These are phyloP conservation scores for Odontothrips loti DNA, from an alignment of 2,888 invertebrate genomes.

Conservation along the genomic window DNA sequence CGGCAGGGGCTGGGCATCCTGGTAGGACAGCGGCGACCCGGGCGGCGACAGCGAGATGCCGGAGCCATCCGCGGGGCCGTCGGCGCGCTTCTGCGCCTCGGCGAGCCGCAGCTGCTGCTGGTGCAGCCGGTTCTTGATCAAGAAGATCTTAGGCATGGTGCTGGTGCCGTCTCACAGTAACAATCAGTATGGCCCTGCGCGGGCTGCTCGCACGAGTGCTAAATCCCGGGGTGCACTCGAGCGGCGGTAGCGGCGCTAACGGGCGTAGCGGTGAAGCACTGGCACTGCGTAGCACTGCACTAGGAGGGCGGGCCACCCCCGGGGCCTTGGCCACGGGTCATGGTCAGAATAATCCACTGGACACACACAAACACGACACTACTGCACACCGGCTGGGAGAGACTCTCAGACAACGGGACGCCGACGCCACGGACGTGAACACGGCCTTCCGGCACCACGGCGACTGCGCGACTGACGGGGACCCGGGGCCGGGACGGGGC, in stretches of 20 bases:
- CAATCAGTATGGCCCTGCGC: neutral
- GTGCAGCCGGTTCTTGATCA: constrained; percentile 84
- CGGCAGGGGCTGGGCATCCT: constrained; percentile 48
- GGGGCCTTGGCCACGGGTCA: neutral
- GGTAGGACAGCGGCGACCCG: constrained; percentile 42
- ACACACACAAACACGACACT: neutral
- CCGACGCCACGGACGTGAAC: neutral
- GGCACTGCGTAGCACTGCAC: constrained; percentile 1
- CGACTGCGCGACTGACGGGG: neutral
- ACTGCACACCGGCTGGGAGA: neutral
- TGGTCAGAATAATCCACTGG: constrained; percentile 9
- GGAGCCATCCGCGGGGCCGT: constrained; percentile 43
- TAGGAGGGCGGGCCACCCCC: constrained; percentile 7
- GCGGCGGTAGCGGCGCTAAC: neutral
- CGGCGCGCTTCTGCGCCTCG: constrained; percentile 71
- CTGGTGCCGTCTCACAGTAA: neutral
- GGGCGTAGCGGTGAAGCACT: neutral
- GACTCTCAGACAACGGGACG: neutral
- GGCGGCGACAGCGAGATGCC: constrained; percentile 47
- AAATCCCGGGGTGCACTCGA: constrained; percentile 18
- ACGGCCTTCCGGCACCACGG: constrained; percentile 4
- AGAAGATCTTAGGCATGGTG: constrained; percentile 87
- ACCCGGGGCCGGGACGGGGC: neutral
- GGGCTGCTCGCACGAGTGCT: constrained; percentile 14
- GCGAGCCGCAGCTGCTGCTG: constrained; percentile 82